Evolutionary conservation across 2,888 invertebrate species (phyloP).

Genomic region (Acanthosepion esculentum): DNA sequence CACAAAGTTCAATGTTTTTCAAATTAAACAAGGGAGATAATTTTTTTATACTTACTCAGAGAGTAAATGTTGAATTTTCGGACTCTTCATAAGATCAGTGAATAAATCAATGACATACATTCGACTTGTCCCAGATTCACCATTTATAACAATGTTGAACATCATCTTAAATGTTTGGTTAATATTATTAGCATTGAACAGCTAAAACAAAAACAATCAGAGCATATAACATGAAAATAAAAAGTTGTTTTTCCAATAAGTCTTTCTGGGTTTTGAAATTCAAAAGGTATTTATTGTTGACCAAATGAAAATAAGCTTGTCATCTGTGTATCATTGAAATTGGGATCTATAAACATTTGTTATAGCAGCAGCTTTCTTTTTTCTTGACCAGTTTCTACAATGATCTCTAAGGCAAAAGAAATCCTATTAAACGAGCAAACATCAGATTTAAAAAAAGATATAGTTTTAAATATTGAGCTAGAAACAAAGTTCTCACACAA

Average conservation of each 20-base stretch:
- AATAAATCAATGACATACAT: constrained; percentile 75
- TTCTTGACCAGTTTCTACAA: no score
- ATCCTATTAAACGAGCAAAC: no score
- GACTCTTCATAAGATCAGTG: constrained; percentile 69
- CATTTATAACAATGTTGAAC: constrained; percentile 74
- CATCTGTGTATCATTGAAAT: no score
- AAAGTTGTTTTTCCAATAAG: background rate
- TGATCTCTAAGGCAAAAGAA: no score
- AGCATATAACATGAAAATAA: constrained; percentile 44
- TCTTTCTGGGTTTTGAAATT: background rate
- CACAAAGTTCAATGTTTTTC: no score
- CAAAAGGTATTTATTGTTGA: no score
- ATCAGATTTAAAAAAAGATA: no score
- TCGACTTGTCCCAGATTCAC: constrained; percentile 71
- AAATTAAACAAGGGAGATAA: background rate
- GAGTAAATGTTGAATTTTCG: constrained; percentile 65
- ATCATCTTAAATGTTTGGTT: constrained; percentile 75
- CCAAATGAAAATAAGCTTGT: no score
- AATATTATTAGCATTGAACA: constrained; percentile 71
- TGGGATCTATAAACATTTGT: no score
- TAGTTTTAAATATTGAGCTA: no score
- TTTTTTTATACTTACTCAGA: constrained; percentile 59
- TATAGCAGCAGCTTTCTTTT: no score
- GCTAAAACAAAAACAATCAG: constrained; percentile 57
- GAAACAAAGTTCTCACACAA: no score